Conservation (phyloP, 23 tunicate genomes). For the Styela clava region DNA sequence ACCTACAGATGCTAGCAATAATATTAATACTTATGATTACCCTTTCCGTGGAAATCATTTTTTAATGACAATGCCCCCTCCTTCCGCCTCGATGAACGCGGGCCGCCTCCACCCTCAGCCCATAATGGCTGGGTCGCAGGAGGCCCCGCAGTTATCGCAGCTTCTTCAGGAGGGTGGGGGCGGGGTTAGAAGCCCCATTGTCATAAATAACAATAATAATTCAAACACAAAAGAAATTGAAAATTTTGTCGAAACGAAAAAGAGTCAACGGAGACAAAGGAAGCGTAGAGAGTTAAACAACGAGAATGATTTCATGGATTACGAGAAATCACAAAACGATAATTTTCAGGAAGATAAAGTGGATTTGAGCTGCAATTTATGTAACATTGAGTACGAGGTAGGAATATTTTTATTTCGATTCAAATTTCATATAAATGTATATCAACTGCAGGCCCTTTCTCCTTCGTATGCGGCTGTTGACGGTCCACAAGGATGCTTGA, state of each 20-base stretch:
- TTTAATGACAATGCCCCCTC: constrained; percentile 40
- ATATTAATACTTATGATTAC: not conserved
- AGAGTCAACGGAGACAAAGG: constrained; percentile 50
- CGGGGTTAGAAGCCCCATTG: constrained; percentile 32
- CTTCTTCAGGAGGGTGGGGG: constrained; percentile 40
- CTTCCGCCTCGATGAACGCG: constrained; percentile 17
- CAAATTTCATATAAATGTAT: not conserved
- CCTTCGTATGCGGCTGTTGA: no score
- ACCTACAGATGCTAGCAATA: not conserved
- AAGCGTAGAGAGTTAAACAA: not conserved
- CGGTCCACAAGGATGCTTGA: no score
- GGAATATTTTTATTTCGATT: not conserved
- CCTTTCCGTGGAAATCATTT: constrained; percentile 1
- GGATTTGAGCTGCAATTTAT: constrained; percentile 45
- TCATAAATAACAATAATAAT: not conserved
- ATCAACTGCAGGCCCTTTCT: not conserved
- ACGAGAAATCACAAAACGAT: not conserved
- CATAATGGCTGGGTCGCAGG: not conserved
- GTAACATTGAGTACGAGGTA: constrained; percentile 50
- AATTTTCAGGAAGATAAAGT: not conserved
- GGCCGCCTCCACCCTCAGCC: not conserved
- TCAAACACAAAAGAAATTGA: not conserved
- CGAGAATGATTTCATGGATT: constrained; percentile 23
- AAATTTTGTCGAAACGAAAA: not conserved
- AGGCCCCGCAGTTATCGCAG: constrained; percentile 11